Percentiles rank a stretch among this genome's conserved stretches.
phyloP scores from a whole-genome alignment of 2,888 invertebrate genomes.

The Eucera pruinosa region DNA sequence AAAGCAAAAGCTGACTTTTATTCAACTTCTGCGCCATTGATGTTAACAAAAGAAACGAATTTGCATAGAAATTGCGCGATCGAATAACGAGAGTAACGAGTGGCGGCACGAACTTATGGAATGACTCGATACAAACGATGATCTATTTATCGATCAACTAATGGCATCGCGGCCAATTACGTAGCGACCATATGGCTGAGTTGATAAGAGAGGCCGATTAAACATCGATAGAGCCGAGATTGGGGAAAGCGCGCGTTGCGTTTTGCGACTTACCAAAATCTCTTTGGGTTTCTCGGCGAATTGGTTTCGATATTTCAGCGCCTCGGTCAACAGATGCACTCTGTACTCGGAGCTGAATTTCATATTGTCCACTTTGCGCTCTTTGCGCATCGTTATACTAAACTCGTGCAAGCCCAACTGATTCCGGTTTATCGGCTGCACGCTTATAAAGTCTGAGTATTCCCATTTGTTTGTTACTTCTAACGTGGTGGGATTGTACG shows the following conservation, averaged over 20 bases:
- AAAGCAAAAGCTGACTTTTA: too few species aligned
- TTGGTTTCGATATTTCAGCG: constrained; percentile 91
- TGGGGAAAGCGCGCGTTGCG: neutral
- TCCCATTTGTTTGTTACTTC: constrained; percentile 98
- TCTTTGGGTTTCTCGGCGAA: constrained; percentile 94
- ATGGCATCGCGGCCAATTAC: constrained; percentile 15
- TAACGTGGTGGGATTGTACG: constrained; percentile 96
- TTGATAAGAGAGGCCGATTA: constrained; percentile 51
- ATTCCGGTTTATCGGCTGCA: constrained; percentile 86
- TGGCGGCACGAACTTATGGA: too few species aligned
- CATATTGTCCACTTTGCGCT: constrained; percentile 96
- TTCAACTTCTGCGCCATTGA: too few species aligned
- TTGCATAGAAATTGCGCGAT: too few species aligned
- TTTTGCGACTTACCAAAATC: constrained; percentile 87
- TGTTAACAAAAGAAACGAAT: too few species aligned
- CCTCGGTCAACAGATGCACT: constrained; percentile 95
- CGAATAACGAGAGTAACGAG: too few species aligned
- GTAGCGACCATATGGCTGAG: constrained; percentile 56
- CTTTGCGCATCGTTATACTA: constrained; percentile 93
- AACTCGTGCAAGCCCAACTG: constrained; percentile 88
- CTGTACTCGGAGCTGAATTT: constrained; percentile 98
- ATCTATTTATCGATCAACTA: constrained; percentile 15
- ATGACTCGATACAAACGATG: constrained; percentile 4
- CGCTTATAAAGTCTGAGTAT: constrained; percentile 91
- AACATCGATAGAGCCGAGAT: too few species aligned